phyloP scores from a whole-genome alignment of 2,797 vertebrate species.

The Apogon hyalosoma region DNA sequence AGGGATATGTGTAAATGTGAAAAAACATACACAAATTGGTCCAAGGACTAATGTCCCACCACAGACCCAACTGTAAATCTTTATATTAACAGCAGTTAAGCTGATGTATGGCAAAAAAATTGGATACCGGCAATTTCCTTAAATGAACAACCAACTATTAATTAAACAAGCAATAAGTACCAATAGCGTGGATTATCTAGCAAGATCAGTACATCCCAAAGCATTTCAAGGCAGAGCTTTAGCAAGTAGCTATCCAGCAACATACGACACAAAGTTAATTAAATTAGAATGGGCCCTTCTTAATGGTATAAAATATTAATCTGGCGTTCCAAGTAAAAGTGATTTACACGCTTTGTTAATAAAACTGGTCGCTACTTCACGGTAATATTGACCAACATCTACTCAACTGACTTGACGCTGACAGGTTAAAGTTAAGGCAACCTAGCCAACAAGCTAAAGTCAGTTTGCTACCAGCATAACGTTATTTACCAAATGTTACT shows the following conservation, averaged over 20 bases:
- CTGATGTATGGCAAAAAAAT: background rate
- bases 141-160: background rate
- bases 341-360: background rate
- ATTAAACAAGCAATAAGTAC: background rate
- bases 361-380: slow-evolving; percentile 2
- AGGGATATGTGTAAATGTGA: background rate
- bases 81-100: background rate
- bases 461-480: slow-evolving; percentile 47
- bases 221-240: slow-evolving; percentile 46
- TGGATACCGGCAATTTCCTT: background rate
- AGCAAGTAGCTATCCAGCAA: slow-evolving; percentile 53
- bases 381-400: slow-evolving; percentile 3
- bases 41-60: background rate
- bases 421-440: slow-evolving; percentile 67
- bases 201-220: slow-evolving; percentile 54
- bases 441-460: slow-evolving; percentile 57
- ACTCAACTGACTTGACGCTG: slow-evolving; percentile 42
- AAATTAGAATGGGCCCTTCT: slow-evolving; percentile 29
- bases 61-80: background rate
- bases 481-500: slow-evolving; percentile 52
- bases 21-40: background rate
- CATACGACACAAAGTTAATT: slow-evolving; percentile 67
- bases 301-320: background rate
- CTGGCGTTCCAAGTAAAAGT: background rate
- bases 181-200: slow-evolving; percentile 5